A percentile compares a stretch with the other conserved stretches of the same genome.
These are phyloP conservation scores for Python bivittatus DNA, from an alignment of 2,113 vertebrate genomes.

Conservation along the genomic window DNA sequence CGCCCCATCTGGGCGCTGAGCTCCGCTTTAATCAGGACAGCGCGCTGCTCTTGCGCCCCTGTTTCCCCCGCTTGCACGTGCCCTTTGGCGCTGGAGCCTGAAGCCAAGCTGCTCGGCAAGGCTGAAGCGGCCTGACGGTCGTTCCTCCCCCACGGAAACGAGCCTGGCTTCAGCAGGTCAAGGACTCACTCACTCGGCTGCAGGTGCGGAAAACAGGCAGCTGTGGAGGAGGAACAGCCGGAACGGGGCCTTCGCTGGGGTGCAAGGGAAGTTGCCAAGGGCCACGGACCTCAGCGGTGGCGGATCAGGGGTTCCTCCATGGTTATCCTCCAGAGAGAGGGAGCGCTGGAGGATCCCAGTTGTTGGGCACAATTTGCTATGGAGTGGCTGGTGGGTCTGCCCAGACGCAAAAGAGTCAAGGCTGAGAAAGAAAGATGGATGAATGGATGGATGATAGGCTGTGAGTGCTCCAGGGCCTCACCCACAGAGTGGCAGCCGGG, in stretches of 20 bases:
- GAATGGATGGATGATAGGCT: not conserved
- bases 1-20: not conserved
- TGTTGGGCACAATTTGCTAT: not conserved
- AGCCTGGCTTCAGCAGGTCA: not conserved
- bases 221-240: not conserved
- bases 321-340: not conserved
- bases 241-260: rapidly evolving
- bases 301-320: not conserved
- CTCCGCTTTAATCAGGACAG: not conserved
- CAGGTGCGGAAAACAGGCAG: not conserved
- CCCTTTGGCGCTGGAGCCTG: not conserved
- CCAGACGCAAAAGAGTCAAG: not conserved
- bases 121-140: not conserved
- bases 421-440: no score
- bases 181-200: not conserved
- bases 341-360: not conserved
- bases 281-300: not conserved
- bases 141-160: not conserved
- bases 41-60: not conserved
- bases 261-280: not conserved
- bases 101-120: not conserved
- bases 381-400: not conserved
- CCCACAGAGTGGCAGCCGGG: not conserved
- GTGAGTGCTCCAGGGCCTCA: not conserved
- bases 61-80: not conserved